Conservation (phyloP, 2,888 invertebrate genomes). For the Polyommatus iphigenia region DNA sequence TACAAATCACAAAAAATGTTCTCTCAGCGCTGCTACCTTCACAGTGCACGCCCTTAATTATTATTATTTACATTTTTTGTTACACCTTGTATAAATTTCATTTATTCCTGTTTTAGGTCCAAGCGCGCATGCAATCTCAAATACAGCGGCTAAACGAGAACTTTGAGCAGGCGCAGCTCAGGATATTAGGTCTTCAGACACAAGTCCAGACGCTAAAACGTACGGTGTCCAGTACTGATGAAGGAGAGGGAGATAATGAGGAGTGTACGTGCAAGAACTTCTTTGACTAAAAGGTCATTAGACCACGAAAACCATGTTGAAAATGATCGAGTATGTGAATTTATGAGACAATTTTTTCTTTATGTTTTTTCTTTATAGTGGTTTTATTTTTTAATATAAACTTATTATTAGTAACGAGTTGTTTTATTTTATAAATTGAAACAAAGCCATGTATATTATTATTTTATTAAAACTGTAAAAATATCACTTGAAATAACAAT, state of each 20-base stretch:
- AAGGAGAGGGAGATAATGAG: conserved; percentile 54
- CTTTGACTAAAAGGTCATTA: conserved; percentile 51
- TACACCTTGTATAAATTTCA: no score
- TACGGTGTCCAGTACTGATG: conserved; percentile 58
- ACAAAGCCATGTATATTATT: not conserved
- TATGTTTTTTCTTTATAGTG: not conserved
- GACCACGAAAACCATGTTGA: not conserved
- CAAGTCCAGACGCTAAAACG: conserved; percentile 83
- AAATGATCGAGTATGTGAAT: not conserved
- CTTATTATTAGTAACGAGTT: not conserved
- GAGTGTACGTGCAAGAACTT: conserved; percentile 65
- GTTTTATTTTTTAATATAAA: not conserved
- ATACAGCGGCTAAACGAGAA: conserved; percentile 85
- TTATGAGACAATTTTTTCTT: not conserved
- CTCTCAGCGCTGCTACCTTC: no score
- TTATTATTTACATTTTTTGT: no score
- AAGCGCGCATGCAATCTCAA: conserved; percentile 86
- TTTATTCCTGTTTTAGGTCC: conserved; percentile 62
- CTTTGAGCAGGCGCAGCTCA: conserved; percentile 85
- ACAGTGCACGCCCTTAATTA: no score
- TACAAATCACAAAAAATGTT: no score
- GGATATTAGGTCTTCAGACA: conserved; percentile 82
- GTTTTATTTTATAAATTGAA: not conserved
- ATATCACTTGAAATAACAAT: not conserved
- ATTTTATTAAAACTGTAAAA: not conserved